phyloP scores from a whole-genome alignment of 2,797 vertebrate species.

The Neoniphon sammara region DNA sequence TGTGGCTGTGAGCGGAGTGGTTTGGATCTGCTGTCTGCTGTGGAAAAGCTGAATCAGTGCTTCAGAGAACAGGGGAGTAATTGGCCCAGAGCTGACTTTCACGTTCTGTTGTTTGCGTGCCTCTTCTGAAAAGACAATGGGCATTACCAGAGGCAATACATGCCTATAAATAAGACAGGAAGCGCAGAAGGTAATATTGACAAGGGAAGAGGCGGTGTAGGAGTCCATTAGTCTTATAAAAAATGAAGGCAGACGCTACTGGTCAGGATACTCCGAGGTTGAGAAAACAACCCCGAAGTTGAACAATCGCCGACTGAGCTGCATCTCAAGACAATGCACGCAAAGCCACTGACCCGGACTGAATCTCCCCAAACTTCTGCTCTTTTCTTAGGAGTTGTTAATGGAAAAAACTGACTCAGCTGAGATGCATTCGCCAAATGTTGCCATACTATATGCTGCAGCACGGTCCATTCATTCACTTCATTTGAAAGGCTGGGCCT shows the following conservation, averaged over 20 bases:
- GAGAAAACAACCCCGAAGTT: constrained; percentile 65
- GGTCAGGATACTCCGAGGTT: constrained; percentile 41
- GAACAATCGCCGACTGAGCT: constrained; percentile 58
- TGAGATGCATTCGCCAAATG: constrained; percentile 42
- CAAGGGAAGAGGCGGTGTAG: constrained; percentile 51
- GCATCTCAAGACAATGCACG: constrained; percentile 66
- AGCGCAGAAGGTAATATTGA: constrained; percentile 67
- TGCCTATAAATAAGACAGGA: constrained; percentile 81
- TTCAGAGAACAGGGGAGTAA: constrained; percentile 25
- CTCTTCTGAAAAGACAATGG: constrained; percentile 70
- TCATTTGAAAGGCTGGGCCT: constrained; percentile 14
- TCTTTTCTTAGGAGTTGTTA: constrained; percentile 60
- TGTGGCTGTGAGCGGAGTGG: constrained; percentile 24
- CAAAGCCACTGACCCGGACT: constrained; percentile 70
- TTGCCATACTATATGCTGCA: constrained; percentile 10
- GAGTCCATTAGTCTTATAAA: constrained; percentile 86
- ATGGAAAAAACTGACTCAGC: constrained; percentile 50
- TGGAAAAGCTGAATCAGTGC: constrained; percentile 70
- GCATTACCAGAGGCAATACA: constrained; percentile 63
- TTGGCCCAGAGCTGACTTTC: constrained; percentile 45
- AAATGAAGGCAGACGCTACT: constrained; percentile 76
- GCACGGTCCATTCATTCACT: constrained; percentile 28
- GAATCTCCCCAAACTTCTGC: constrained; percentile 51
- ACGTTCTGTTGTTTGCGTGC: constrained; percentile 61
- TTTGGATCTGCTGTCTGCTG: constrained; percentile 5